Conservation (phyloP, 2,888 invertebrate species). For the Beris morrisii region DNA sequence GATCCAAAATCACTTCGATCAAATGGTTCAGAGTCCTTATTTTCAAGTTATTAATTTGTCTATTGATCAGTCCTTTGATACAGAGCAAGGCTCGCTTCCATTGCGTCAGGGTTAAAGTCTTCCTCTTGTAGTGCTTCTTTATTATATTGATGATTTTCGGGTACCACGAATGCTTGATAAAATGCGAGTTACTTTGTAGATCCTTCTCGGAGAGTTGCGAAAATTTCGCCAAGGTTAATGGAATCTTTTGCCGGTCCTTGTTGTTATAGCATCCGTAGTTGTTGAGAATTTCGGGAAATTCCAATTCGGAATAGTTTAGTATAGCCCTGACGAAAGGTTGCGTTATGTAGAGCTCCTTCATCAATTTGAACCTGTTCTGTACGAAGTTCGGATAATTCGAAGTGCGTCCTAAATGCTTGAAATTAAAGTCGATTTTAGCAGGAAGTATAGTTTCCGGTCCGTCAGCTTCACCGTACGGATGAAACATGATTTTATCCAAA, state of each 20-base stretch:
- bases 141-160: slow-evolving; percentile 52
- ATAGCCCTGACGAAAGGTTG: slow-evolving; percentile 64
- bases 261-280: slow-evolving; percentile 47
- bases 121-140: slow-evolving; percentile 48
- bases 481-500: slow-evolving; percentile 65
- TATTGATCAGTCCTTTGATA: slow-evolving; percentile 59
- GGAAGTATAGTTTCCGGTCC: not conserved
- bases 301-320: slow-evolving; percentile 48
- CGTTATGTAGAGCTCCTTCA: slow-evolving; percentile 62
- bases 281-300: slow-evolving; percentile 54
- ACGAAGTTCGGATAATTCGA: slow-evolving; percentile 62
- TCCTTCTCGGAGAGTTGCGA: slow-evolving; percentile 47
- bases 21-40: slow-evolving; percentile 67
- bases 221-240: slow-evolving; percentile 44
- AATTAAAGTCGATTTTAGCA: slow-evolving; percentile 50
- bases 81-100: slow-evolving; percentile 54
- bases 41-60: slow-evolving; percentile 69
- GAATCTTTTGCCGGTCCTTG: slow-evolving; percentile 39
- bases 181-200: slow-evolving; percentile 52
- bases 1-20: slow-evolving; percentile 60
- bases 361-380: slow-evolving; percentile 60
- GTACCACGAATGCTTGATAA: slow-evolving; percentile 56
- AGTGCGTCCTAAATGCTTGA: slow-evolving; percentile 65
- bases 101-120: slow-evolving; percentile 43
- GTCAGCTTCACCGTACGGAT: slow-evolving; percentile 55